Evolutionary conservation across 2,797 vertebrate genomes (phyloP).

Genomic region (Typhlichthys eigenmanni): DNA sequence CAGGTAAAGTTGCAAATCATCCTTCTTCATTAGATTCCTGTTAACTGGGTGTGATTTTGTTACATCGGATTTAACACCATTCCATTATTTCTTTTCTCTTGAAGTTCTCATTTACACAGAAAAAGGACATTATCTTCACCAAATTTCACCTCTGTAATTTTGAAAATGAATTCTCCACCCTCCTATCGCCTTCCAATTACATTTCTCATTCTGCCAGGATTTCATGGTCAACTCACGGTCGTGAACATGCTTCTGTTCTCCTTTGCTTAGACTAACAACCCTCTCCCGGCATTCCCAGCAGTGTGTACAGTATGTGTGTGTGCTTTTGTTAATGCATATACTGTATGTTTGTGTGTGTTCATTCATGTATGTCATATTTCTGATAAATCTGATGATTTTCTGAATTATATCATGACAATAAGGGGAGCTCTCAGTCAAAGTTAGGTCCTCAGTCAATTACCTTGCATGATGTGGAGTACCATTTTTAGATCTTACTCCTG

Average conservation of each 20-base stretch:
- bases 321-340: background rate
- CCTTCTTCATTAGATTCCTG: conserved; percentile 55
- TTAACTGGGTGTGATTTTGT: conserved; percentile 61
- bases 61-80: conserved; percentile 54
- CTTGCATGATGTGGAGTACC: conserved; percentile 34
- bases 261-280: conserved; percentile 35
- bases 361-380: conserved; percentile 22
- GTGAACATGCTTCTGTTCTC: conserved; percentile 51
- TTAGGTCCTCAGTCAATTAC: conserved; percentile 42
- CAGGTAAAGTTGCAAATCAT: conserved; percentile 34
- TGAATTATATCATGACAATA: conserved; percentile 36
- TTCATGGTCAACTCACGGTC: conserved; percentile 69
- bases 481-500: background rate
- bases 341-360: conserved; percentile 6
- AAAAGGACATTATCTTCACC: conserved; percentile 53
- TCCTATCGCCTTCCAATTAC: conserved; percentile 64
- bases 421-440: conserved; percentile 44
- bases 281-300: conserved; percentile 27
- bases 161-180: conserved; percentile 64
- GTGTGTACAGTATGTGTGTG: conserved; percentile 11
- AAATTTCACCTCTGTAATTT: conserved; percentile 68
- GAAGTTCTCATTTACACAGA: conserved; percentile 47
- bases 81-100: conserved; percentile 27
- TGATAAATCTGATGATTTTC: conserved; percentile 30
- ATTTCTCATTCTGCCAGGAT: conserved; percentile 71